These are phyloP conservation scores for Dendroctonus valens DNA, from an alignment of 1,140 invertebrate genomes.

Conservation along the genomic window DNA sequence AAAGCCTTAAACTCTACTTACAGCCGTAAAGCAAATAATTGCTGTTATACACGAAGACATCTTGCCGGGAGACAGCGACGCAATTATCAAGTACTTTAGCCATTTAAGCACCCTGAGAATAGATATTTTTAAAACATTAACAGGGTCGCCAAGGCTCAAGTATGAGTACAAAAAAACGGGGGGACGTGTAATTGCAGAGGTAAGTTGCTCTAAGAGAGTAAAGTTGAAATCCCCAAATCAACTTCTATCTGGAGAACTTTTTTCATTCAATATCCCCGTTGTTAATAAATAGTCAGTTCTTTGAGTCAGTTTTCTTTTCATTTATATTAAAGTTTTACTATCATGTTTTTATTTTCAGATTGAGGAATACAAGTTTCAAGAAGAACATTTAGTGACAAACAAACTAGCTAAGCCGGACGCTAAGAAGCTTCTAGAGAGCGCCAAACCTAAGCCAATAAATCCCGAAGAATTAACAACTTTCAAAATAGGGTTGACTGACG, in stretches of 20 bases:
- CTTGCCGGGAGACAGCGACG: slow-evolving; percentile 46
- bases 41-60: slow-evolving; percentile 55
- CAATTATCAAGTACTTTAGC: slow-evolving; percentile 51
- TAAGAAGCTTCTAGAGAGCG: slow-evolving; percentile 47
- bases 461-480: slow-evolving; percentile 57
- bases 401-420: slow-evolving; percentile 50
- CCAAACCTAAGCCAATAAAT: slow-evolving; percentile 40
- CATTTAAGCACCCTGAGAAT: slow-evolving; percentile 53
- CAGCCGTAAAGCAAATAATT: slow-evolving; percentile 52
- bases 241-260: background rate
- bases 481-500: slow-evolving; percentile 58
- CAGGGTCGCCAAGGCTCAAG: slow-evolving; percentile 46
- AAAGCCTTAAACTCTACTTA: slow-evolving; percentile 19
- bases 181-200: slow-evolving; percentile 53
- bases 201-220: slow-evolving; percentile 6
- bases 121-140: slow-evolving; percentile 37
- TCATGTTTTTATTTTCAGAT: slow-evolving; percentile 36
- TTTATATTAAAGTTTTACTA: too few species aligned
- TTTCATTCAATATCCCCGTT: background rate
- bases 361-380: slow-evolving; percentile 52
- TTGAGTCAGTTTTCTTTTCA: too few species aligned
- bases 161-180: slow-evolving; percentile 51
- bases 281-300: too few species aligned
- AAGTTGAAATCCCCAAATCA: background rate
- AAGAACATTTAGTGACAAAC: slow-evolving; percentile 49